A percentile compares a stretch with the other conserved stretches of the same genome.
Conservation (phyloP, 2,888 invertebrate genomes). For the Euspilapteryx auroguttella region DNA sequence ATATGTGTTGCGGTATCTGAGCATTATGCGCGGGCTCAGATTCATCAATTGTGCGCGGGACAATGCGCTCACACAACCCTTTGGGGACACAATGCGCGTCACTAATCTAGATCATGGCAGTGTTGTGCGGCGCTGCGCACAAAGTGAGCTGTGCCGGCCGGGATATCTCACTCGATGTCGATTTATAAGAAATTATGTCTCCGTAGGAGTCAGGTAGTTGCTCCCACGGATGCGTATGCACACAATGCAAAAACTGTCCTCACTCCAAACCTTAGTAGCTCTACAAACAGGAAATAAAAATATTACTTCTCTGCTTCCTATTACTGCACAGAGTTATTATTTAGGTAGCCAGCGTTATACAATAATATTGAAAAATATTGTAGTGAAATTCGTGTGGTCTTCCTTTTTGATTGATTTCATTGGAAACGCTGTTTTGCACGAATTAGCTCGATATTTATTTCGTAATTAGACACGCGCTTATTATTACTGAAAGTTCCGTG, state of each 20-base stretch:
- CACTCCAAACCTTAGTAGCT: constrained; percentile 23
- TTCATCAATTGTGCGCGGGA: constrained; percentile 20
- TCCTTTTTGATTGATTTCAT: too few relatives aligned
- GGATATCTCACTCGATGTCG: constrained; percentile 57
- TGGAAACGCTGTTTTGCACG: too few relatives aligned
- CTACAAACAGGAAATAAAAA: constrained; percentile 51
- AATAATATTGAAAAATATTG: too few relatives aligned
- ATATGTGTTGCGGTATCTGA: constrained; percentile 51
- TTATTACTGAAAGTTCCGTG: too few relatives aligned
- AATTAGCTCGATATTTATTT: too few relatives aligned
- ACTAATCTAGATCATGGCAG: constrained; percentile 60
- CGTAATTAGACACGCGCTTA: too few relatives aligned
- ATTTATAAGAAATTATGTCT: constrained; percentile 54
- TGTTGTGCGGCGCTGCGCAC: constrained; percentile 31
- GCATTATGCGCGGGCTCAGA: constrained; percentile 30
- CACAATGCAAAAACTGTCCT: constrained; percentile 38
- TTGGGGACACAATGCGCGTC: constrained; percentile 57
- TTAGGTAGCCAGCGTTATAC: too few relatives aligned
- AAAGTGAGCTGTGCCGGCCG: constrained; percentile 13
- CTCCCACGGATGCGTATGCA: constrained; percentile 40
- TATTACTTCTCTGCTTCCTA: constrained; percentile 39
- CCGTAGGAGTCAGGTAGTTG: constrained; percentile 48
- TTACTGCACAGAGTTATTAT: too few relatives aligned
- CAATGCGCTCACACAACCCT: constrained; percentile 42
- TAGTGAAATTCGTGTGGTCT: too few relatives aligned